Evolutionary conservation across 2,113 vertebrate species (phyloP), one percentile per base, ranked within the genome.

Genomic region (Coturnix japonica): DNA sequence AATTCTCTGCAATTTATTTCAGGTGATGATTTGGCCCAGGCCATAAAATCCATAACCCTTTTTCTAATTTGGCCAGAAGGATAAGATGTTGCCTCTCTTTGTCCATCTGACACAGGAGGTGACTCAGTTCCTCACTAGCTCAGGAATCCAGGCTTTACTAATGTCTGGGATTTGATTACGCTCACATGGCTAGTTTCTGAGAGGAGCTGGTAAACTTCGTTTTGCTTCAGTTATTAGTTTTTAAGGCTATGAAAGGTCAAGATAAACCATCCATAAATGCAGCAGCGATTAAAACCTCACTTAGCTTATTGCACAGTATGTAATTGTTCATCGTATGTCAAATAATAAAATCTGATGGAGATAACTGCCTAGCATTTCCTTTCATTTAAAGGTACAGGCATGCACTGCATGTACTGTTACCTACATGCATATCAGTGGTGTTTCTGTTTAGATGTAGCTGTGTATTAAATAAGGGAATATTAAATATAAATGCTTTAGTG

Each of bases 211-310:
- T 88, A 96, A 96, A 95, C 94, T 96, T 94, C 6, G 6, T 94
- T 96, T 95, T 96, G 90, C 89, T 96, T 90, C 94, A 95, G 79
- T 96, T 96, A 94, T 95, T 96, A 92, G 90, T 93, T 96, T 97
- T 91, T 91, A 90, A 96, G 95, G 80, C 95, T 87, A 81, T 57
- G 73, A 94, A 96, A 97, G 95, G 93, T 96, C 95, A 96, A 90
- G 77, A 95, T 90, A 96, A 96, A 93, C 95, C 89, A 87, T 91
- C 95, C 87, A 96, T 95, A 95, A 96, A 93, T 66, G 85, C 83
- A 7, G 61, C 70, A 79, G 85, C 4, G 17, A 96, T 95, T 95
- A 93, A 96, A 94, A 95, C 95, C 88, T 94, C 91, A 93, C 95
- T 95, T 94, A 96, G 93, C 87, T 96, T 95, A 96, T 96, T 96